A percentile compares a stretch with the other conserved stretches of the same genome.
Evolutionary conservation across 1,140 invertebrate species (phyloP).

Genomic region (Chelonus insularis): DNA sequence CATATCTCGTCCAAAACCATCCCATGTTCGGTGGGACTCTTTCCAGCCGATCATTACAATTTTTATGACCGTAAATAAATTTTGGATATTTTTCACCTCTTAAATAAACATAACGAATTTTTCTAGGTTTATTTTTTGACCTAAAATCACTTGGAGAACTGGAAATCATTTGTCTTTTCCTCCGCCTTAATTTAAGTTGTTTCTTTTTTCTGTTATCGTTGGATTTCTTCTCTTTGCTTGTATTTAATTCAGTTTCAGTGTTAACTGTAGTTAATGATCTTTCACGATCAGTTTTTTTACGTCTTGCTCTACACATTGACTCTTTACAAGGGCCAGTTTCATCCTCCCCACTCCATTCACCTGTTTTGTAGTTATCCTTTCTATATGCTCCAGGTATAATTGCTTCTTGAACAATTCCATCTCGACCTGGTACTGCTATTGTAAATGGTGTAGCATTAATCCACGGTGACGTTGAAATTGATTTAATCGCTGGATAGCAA

Average conservation of each 20-base stretch:
- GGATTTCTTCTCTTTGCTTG: neutral
- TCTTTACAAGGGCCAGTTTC: constrained; percentile 44
- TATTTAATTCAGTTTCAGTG: neutral
- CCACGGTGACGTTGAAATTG: neutral
- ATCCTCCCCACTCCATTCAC: constrained; percentile 26
- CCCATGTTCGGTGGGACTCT: constrained; percentile 47
- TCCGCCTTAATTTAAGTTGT: neutral
- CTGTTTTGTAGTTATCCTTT: constrained; percentile 36
- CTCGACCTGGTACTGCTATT: constrained; percentile 31
- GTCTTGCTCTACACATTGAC: constrained; percentile 42
- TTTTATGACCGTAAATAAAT: constrained; percentile 37
- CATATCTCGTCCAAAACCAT: constrained; percentile 44
- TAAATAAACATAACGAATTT: constrained; percentile 37
- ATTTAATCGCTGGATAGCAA: constrained; percentile 24
- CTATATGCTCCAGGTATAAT: constrained; percentile 19
- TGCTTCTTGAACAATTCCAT: constrained; percentile 40
- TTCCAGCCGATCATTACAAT: constrained; percentile 32
- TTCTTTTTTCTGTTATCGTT: neutral
- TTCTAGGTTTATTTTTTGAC: constrained; percentile 6
- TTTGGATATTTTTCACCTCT: constrained; percentile 39
- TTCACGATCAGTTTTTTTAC: constrained; percentile 27
- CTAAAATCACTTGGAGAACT: too few relatives aligned
- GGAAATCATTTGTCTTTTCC: constrained; percentile 1
- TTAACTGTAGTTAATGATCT: neutral
- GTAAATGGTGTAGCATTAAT: constrained; percentile 24